A percentile compares a stretch with the other conserved stretches of the same genome.
Conservation (phyloP, 2,888 invertebrate genomes). For the Noctua pronuba region DNA sequence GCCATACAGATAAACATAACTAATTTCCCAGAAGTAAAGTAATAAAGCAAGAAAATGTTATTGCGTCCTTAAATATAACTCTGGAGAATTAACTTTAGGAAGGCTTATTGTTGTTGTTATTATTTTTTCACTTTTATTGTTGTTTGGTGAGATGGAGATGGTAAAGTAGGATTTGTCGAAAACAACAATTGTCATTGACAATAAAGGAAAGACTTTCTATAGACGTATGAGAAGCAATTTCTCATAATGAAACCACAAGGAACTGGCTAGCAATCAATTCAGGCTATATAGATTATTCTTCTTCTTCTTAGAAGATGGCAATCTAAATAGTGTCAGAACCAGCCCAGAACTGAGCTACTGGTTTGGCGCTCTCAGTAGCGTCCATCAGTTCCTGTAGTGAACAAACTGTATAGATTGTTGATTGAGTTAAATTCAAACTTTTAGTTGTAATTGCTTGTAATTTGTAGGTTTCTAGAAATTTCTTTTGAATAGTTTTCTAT, state of each 20-base stretch:
- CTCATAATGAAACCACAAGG: background rate
- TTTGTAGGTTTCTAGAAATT: background rate
- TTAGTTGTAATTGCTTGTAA: background rate
- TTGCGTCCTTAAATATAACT: constrained; percentile 27
- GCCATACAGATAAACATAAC: constrained; percentile 32
- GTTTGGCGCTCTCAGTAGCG: too few species aligned
- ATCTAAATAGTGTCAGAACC: too few species aligned
- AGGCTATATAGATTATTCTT: background rate
- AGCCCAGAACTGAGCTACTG: too few species aligned
- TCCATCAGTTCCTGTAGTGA: too few species aligned
- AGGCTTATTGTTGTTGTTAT: constrained; percentile 19
- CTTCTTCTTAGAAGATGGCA: too few species aligned
- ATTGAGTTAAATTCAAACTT: background rate
- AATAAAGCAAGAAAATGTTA: constrained; percentile 45
- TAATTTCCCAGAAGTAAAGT: constrained; percentile 51
- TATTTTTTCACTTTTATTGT: constrained; percentile 43
- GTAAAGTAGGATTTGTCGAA: background rate
- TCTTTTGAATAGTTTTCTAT: background rate
- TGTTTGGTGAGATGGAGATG: constrained; percentile 25
- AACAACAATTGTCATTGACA: background rate
- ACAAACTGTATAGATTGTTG: background rate
- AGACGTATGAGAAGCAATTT: background rate
- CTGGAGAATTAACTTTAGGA: constrained; percentile 36
- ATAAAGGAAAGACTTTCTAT: background rate
- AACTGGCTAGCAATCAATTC: background rate